Evolutionary conservation across 2,888 invertebrate species (phyloP).

Genomic region (Brassicogethes aeneus): DNA sequence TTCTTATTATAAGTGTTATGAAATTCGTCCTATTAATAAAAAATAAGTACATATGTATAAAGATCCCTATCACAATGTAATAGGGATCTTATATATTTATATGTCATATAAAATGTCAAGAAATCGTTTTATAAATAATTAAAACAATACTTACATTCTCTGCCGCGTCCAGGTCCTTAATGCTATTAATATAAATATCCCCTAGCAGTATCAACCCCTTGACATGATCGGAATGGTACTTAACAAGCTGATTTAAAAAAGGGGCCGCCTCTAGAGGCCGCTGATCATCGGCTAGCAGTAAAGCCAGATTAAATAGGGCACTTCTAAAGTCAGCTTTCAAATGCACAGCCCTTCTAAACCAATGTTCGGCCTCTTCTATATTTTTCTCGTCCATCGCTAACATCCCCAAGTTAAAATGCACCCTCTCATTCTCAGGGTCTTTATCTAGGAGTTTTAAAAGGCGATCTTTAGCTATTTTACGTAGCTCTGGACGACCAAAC

Average conservation of each 20-base stretch:
- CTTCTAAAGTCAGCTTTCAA: constrained; percentile 85
- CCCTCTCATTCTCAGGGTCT: constrained; percentile 74
- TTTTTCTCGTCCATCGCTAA: constrained; percentile 92
- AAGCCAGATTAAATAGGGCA: constrained; percentile 88
- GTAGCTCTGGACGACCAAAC: constrained; percentile 67
- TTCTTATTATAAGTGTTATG: no score
- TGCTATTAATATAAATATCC: constrained; percentile 92
- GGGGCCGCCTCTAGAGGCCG: constrained; percentile 87
- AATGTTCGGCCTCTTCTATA: constrained; percentile 78
- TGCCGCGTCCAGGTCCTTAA: constrained; percentile 89
- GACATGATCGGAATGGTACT: constrained; percentile 86
- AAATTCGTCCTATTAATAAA: no score
- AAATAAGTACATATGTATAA: no score
- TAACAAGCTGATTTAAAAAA: constrained; percentile 81
- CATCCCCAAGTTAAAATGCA: constrained; percentile 95
- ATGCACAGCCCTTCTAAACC: constrained; percentile 54
- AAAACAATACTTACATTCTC: constrained; percentile 66
- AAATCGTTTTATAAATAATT: no score
- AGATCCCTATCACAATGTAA: no score
- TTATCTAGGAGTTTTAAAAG: constrained; percentile 72
- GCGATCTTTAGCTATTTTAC: constrained; percentile 72
- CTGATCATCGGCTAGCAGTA: constrained; percentile 80
- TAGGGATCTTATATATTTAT: no score
- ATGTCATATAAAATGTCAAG: no score
- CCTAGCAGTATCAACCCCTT: constrained; percentile 90